Conservation (phyloP, 2,113 vertebrate genomes). For the Haemorhous mexicanus region DNA sequence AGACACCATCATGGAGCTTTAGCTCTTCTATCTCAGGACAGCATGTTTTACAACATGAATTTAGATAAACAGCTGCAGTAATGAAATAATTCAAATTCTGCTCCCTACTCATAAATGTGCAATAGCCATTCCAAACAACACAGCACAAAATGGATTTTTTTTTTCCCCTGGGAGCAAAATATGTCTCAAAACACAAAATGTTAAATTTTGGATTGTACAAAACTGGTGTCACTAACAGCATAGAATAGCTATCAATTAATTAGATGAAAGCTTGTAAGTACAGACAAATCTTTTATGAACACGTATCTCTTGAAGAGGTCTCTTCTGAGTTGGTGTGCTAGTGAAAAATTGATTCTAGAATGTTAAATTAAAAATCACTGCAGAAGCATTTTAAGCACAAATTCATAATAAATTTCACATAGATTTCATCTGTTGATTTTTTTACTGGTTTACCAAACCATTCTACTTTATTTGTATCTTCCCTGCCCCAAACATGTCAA, state of each 20-base stretch:
- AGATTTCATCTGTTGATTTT: not conserved
- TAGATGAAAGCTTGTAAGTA: not conserved
- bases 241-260: not conserved
- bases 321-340: not conserved
- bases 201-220: not conserved
- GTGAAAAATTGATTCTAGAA: not conserved
- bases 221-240: not conserved
- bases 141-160: not conserved
- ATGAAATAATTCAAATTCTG: not conserved
- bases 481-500: not conserved
- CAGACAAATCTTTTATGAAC: not conserved
- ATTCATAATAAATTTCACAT: not conserved
- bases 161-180: not conserved
- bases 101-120: not conserved
- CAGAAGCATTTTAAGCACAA: not conserved
- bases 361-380: not conserved
- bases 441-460: not conserved
- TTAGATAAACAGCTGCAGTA: not conserved
- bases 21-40: not conserved
- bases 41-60: not conserved
- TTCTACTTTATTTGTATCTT: not conserved
- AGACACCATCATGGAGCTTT: not conserved
- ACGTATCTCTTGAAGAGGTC: fast-evolving
- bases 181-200: not conserved
- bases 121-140: not conserved